Evolutionary conservation across 2,797 vertebrate species (phyloP), one percentile per base, ranked within the genome.

Genomic region (Bradypus variegatus): DNA sequence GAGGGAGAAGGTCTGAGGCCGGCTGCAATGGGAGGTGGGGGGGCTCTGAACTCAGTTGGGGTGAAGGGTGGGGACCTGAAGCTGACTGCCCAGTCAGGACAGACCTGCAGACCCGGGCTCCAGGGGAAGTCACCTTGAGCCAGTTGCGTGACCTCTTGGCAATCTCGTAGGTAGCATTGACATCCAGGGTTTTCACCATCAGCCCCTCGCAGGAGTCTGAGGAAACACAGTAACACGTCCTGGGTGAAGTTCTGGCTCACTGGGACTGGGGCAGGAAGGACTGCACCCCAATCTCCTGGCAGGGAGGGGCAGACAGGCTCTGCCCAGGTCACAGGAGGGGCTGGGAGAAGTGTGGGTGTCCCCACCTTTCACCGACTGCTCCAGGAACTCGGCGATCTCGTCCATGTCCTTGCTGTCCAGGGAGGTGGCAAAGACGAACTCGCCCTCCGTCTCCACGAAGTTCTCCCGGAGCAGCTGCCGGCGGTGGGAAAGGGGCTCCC

Each of bases 131-230:
- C 92, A 99, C 98, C 98, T 99, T 99, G 67, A 99, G 97, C 98
- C 98, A 99, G 95, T 99, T 99, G 95, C 98, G 98, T 0, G 98
- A 99, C 31, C 98, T 98, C 94, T 98, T 99, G 69, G 98, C 98
- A 14, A 99, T 99, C 97, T 99, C 98, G 33, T 99, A 99, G 31
- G 98, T 99, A 87, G 99, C 98, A 6, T 98, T 97, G 41, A 98
- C 98, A 64, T 99, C 98, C 93, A 99, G 96, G n/a, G 98, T 99
- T 95, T 99, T 99, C 93, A 99, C 98, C 98, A 99, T 99, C 23
- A 99, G 97, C 6, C 99, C 99, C 95, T 99, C 98, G 2, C 98
- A 99, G 58, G 98, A 99, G 93, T 99, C 98, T 99, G 94, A 33
- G 81, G 45, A 95, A 83, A 94, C 62, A 92, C 0, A 31, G 62